A percentile compares a stretch with the other conserved stretches of the same genome.
These are phyloP conservation scores for Amiota minor DNA, from an alignment of 2,888 invertebrate species.

Conservation along the genomic window DNA sequence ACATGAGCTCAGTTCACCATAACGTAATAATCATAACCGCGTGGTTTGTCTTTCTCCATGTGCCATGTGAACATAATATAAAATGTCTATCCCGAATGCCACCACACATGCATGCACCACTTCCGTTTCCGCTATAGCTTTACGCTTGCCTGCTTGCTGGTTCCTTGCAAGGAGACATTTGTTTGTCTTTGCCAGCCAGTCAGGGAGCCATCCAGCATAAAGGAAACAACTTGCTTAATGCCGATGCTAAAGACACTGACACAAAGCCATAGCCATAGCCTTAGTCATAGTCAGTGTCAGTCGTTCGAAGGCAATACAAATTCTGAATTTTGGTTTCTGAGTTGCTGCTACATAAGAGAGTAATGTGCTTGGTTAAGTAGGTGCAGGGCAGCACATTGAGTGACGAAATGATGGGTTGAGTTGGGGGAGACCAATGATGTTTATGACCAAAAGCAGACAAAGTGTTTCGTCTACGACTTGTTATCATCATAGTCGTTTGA, in stretches of 20 bases:
- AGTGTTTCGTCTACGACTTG: too few species aligned
- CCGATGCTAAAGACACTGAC: slow-evolving; percentile 28
- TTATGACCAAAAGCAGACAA: slow-evolving; percentile 6
- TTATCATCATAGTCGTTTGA: too few species aligned
- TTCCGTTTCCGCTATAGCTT: slow-evolving; percentile 59
- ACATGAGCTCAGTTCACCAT: slow-evolving; percentile 36
- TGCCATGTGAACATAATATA: slow-evolving; percentile 49
- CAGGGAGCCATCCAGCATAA: neutral
- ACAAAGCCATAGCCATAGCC: neutral
- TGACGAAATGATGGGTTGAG: neutral
- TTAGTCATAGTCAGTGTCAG: neutral
- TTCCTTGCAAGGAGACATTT: slow-evolving; percentile 45
- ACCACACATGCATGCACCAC: slow-evolving; percentile 39
- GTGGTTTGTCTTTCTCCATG: too few species aligned
- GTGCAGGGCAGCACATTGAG: too few species aligned
- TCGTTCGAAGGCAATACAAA: neutral
- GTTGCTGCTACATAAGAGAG: neutral
- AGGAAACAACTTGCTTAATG: slow-evolving; percentile 41
- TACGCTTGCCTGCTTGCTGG: slow-evolving; percentile 57
- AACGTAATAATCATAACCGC: slow-evolving; percentile 63
- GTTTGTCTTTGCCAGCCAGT: slow-evolving; percentile 32
- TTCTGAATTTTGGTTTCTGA: neutral
- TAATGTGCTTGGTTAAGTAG: slow-evolving; percentile 3
- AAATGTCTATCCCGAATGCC: slow-evolving; percentile 32
- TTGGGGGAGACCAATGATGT: slow-evolving; percentile 3